Base-by-base conservation (phyloP, 2,797 vertebrate genomes). In the Gallinago solitaria region DNA sequence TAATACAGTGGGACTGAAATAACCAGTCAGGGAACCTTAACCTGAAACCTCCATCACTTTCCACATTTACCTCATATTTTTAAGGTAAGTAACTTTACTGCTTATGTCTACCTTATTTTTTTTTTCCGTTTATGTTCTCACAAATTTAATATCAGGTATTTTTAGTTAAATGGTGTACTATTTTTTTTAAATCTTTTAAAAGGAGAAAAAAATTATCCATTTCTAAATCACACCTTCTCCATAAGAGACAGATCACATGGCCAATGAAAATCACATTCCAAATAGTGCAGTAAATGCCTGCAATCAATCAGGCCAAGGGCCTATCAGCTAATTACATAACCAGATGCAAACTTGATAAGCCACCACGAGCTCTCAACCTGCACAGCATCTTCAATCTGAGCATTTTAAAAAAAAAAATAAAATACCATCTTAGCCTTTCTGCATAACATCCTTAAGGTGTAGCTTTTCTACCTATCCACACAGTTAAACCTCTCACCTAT, bases 341-440 rank as follows among this genome's bases (percentile, higher is more conserved):
- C 39, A 76, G 83, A 73, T 61, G n/a, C 32, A 87, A 76, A 60
- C 32, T 11, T 67, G 41, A 86, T 41, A 83, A 79, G 63, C 18
- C 16, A 43, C 25, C 32, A 70, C 16, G 74, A 50, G 61, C 59
- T 96, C 43, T 54, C 60, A 74, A 27, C 25, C 64, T 68, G 32
- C 32, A 47, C 43, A 60, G 16, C 20, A 13, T 71, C 33, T 86
- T 93, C 67, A 69, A 37, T 60, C 6, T 56, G 32, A 81, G 47
- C 39, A 45, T 33, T 30, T 67, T 6, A 5, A 0, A 10, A 43
- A 0, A 10, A 43, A 6, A 0, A 9, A 43, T 0, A 9, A 41
- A 16, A 12, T 9, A 33, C 15, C 19, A 24, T 43, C 33, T 70
- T 21, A 39, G 28, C 48, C 45, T 71, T 77, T 68, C 83, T 75